Percentiles rank a stretch among this genome's conserved stretches.
phyloP scores from a whole-genome alignment of 2,888 invertebrate genomes.

The Leptopilina myrica region DNA sequence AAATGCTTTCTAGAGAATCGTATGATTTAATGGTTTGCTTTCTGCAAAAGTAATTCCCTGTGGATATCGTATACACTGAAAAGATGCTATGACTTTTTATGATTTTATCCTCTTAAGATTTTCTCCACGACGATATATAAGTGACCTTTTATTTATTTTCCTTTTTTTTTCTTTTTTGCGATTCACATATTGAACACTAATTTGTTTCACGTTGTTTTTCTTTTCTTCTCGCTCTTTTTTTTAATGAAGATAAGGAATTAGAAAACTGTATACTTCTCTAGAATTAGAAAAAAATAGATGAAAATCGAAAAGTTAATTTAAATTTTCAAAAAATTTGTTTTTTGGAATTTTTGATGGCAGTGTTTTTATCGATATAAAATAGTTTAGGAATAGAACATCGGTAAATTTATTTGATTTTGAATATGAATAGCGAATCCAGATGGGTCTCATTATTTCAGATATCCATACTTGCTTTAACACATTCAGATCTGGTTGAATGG shows the following conservation, averaged over 20 bases:
- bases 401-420: not conserved
- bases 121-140: not conserved
- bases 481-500: slow-evolving; percentile 20
- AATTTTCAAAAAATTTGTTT: no score
- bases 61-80: slow-evolving; percentile 14
- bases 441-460: slow-evolving; percentile 5
- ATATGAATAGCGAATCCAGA: not conserved
- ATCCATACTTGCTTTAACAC: slow-evolving; percentile 24
- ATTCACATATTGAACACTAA: not conserved
- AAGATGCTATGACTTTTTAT: slow-evolving; percentile 26
- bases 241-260: not conserved
- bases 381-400: not conserved
- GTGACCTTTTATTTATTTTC: not conserved
- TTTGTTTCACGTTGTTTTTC: not conserved
- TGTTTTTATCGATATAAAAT: not conserved
- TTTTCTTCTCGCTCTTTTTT: not conserved
- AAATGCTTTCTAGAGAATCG: slow-evolving; percentile 17
- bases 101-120: slow-evolving; percentile 32
- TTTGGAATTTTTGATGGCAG: not conserved
- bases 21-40: slow-evolving; percentile 37
- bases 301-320: no score
- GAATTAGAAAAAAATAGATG: no score
- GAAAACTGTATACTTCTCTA: no score
- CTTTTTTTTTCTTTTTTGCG: not conserved
- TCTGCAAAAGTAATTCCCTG: slow-evolving; percentile 32